A percentile compares a stretch with the other conserved stretches of the same genome.
These are phyloP conservation scores for Mormyrus hasselquistii DNA, from an alignment of 2,797 vertebrate genomes.

Conservation along the genomic window DNA sequence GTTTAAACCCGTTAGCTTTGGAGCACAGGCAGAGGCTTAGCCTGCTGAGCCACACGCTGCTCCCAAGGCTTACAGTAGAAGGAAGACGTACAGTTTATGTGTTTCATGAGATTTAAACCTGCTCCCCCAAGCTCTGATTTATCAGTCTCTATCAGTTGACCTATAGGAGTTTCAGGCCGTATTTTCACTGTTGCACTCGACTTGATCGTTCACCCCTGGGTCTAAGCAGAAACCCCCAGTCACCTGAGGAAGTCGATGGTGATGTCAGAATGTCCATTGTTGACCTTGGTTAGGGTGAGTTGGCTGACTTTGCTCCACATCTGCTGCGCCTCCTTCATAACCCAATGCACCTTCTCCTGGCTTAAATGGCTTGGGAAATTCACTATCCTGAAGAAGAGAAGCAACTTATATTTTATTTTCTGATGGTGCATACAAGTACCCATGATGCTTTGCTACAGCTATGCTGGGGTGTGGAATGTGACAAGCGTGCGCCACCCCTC, in stretches of 20 bases:
- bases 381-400: conserved; percentile 66
- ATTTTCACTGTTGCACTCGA: not conserved
- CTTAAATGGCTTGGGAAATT: conserved; percentile 81
- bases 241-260: conserved; percentile 86
- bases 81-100: not conserved
- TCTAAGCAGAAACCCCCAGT: conserved; percentile 5
- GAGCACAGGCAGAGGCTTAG: not conserved
- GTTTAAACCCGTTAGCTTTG: not conserved
- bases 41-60: not conserved
- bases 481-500: not conserved
- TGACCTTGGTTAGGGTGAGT: conserved; percentile 81
- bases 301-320: conserved; percentile 89
- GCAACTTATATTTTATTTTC: not conserved
- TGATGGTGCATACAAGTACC: not conserved
- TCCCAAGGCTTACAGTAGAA: not conserved
- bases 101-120: not conserved
- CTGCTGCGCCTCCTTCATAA: conserved; percentile 73
- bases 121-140: not conserved
- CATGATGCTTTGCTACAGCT: not conserved
- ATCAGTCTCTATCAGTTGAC: not conserved
- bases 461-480: not conserved
- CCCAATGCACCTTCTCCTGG: conserved; percentile 69
- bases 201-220: not conserved
- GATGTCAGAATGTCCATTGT: conserved; percentile 75
- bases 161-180: not conserved